phyloP scores from a whole-genome alignment of 2,888 invertebrate species.

The Willowsia nigromaculata region DNA sequence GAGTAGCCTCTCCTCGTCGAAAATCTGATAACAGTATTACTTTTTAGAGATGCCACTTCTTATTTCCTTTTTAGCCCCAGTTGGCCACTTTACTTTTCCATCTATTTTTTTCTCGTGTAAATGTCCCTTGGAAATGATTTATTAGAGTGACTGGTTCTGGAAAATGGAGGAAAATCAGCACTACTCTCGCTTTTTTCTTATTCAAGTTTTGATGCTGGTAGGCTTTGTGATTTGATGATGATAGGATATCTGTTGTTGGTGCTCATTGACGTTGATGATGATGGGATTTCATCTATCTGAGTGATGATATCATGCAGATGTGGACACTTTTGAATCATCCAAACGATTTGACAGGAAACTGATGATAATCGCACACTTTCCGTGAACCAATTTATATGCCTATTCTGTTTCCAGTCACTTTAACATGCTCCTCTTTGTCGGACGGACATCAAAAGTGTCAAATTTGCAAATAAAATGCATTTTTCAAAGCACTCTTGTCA shows the following conservation, averaged over 20 bases:
- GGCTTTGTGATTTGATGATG: conserved; percentile 13
- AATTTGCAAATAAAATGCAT: conserved; percentile 44
- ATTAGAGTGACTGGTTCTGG: conserved; percentile 37
- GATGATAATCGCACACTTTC: conserved; percentile 28
- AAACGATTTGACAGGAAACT: conserved; percentile 51
- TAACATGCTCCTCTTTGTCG: conserved; percentile 11
- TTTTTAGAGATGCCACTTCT: conserved; percentile 47
- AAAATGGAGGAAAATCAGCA: conserved; percentile 38
- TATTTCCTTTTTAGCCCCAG: conserved; percentile 59
- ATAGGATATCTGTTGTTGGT: conserved; percentile 30
- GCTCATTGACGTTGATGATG: conserved; percentile 44
- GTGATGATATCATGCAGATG: conserved; percentile 45
- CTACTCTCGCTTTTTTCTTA: neutral
- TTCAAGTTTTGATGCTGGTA: neutral
- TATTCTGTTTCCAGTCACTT: conserved; percentile 51
- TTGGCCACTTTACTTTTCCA: conserved; percentile 67
- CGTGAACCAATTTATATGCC: neutral
- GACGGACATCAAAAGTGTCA: conserved; percentile 41
- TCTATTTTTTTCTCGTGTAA: conserved; percentile 47
- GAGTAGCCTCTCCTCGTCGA: neutral
- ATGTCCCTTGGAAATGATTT: conserved; percentile 66
- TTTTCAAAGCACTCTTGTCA: neutral
- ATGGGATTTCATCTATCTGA: conserved; percentile 25
- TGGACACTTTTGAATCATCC: conserved; percentile 31
- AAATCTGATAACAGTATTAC: conserved; percentile 57